Evolutionary conservation across 2,113 vertebrate genomes (phyloP), one percentile per base, ranked within the genome.

Genomic region (Scartelaos histophorus): DNA sequence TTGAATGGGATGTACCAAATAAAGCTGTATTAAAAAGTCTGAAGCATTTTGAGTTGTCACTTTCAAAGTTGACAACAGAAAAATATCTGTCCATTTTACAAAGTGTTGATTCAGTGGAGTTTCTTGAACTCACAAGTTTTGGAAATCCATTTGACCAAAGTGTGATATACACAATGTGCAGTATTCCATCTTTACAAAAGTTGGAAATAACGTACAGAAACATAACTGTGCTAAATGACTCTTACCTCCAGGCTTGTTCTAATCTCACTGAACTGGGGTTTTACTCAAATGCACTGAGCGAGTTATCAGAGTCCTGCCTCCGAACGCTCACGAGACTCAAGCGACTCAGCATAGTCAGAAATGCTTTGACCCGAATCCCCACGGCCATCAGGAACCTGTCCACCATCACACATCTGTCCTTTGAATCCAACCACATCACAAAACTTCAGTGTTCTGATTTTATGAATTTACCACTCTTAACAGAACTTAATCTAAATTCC

Each of bases 91-190:
- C 0, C 17, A 67, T 87, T 15, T 70, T 90, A n/a, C 74, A 84
- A 53, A 86, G 71, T 43, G 66, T 87, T 24, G 87, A 78, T 38
- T 81, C 74, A 16, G 74, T 85, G 68, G 62, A 82, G 7, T 34
- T 90, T 58, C 76, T 90, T 6, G 2, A 38, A 9, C 16, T 62
- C 1, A 62, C 66, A 24, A 1, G 21, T 12, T 56, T 5, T 92
- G 35, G 71, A 13, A 3, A 1, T 13, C 75, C 73, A 24, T 67
- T 82, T 46, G 69, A 82, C 0, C 21, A 25, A 49, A 69, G 24
- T 67, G 66, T 92, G 68, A 67, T 88, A 16, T 74, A 80, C 38
- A 21, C 87, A 38, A 79, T 85, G 70, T 94, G 92, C 67, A 74
- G 78, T 17, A 72, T 85, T 57, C 78, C 82, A 67, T 58, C 76